Base-by-base conservation (phyloP, 2,888 invertebrate species). In the Lasioglossum lativentre region DNA sequence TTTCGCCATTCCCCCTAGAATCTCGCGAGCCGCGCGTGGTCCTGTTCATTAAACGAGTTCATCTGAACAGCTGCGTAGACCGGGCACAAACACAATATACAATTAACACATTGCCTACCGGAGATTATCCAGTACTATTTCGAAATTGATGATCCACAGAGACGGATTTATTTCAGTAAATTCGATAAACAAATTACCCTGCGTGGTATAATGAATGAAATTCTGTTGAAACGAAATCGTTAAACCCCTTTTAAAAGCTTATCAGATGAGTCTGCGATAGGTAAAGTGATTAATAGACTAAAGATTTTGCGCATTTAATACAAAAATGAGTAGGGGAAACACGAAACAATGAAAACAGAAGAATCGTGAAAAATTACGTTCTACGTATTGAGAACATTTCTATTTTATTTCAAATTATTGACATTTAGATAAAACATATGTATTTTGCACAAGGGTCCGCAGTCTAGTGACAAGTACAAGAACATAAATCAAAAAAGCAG, bases 401-500 rank as follows among this genome's bases (percentile, higher is more conserved):
- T 19, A 47, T 47, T 47, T 47, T 2, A 47, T 47, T 47, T 47
- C 19, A 6, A 47, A 47, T 47, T 6, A 2, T 23, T 23, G 23
- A 52, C 8, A 52, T n/a, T 52, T 3, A n/a, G 12, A 4, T 56
- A 56, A 56, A 56, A 12, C 52, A 52, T 52, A n/a, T 56, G 23
- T n/a, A n/a, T 12, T 56, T 56, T n/a, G n/a, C 56, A n/a, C 56
- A n/a, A 56, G 4, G 12, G 1, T 56, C 56, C 12, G 56, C 56
- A n/a, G n/a, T 56, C 56, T n/a, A 56, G 56, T n/a, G 56, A 56
- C 56, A n/a, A 56, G 63, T 30, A 63, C 30, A 63, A 63, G n/a
- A n/a, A 52, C 52, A n/a, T 56, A n/a, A 56, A 56, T 56, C 56
- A 56, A 56, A 56, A n/a, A 12, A 56, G 56, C 56, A 56, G 56